Base-by-base conservation (phyloP, 2,797 vertebrate genomes). In the Holocentrus rufus region DNA sequence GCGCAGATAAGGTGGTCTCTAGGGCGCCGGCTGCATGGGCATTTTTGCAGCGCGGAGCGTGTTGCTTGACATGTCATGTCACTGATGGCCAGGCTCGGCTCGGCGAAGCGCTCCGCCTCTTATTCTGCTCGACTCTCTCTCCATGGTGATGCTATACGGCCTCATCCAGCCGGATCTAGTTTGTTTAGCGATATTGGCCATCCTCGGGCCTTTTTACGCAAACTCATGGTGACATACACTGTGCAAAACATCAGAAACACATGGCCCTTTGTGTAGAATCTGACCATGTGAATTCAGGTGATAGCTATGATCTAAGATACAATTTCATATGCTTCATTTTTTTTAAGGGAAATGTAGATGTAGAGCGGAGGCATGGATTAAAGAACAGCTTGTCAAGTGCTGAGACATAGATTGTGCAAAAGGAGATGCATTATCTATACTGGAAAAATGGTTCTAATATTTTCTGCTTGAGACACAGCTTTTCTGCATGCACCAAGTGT, bases 1-100 rank as follows among this genome's bases (percentile, higher is more conserved):
- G 65, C 75, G 47, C 30, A 77, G 80, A 88, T 76, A 58, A 82
- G 74, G 67, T 66, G 78, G 79, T 87, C 63, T 90, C 85, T 53
- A 11, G 74, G 82, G 63, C 78, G 83, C 56, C 18, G 64, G 6
- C 76, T 81, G 55, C 63, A 60, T 56, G 61, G 73, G 44, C 39
- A 20, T 66, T 82, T 85, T 76, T 67, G 64, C 60, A 68, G 55
- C 13, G 62, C 53, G 23, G 47, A 53, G 69, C 18, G 13, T 22
- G 52, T 74, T 50, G 73, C 78, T 27, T 81, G 76, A 83, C 49
- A 50, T 70, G 77, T 59, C 53, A 20, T 53, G 71, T 74, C 78
- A 66, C 65, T 15, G 68, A 84, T 13, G 55, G 68, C 71, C 18
- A 2, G 53, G 60, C 64, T 67, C 11, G 56, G 81, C 77, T 76